phyloP scores from a whole-genome alignment of 1,140 invertebrate genomes.

The Coelopa frigida region DNA sequence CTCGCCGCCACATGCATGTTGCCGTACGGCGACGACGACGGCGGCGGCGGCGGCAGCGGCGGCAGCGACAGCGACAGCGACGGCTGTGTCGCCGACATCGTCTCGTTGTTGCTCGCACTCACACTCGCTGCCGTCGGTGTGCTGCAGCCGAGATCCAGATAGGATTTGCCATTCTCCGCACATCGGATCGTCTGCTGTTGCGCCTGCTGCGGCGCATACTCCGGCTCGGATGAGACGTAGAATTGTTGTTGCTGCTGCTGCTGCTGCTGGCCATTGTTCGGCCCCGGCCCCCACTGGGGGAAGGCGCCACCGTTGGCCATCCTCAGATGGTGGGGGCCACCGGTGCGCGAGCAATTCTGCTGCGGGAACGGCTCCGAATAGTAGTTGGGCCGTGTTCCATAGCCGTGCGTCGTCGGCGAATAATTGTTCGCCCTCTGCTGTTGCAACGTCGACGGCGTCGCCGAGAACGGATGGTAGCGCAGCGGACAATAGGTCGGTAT shows the following conservation, averaged over 20 bases:
- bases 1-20: constrained; percentile 3
- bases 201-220: constrained; percentile 11
- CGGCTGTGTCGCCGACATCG: background rate
- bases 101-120: background rate
- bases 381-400: constrained; percentile 37
- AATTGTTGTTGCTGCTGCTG: constrained; percentile 28
- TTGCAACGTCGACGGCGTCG: constrained; percentile 13
- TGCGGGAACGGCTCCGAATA: constrained; percentile 44
- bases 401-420: constrained; percentile 21
- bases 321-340: constrained; percentile 32
- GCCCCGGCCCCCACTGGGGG: constrained; percentile 27
- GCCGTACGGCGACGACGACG: constrained; percentile 5
- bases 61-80: constrained; percentile 6
- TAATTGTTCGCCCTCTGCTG: constrained; percentile 21
- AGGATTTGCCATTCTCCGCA: constrained; percentile 85
- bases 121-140: constrained; percentile 37
- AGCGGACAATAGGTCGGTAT: constrained; percentile 43
- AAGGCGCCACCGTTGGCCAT: constrained; percentile 24
- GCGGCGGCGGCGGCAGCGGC: constrained; percentile 8
- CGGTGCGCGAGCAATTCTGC: constrained; percentile 43
- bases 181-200: constrained; percentile 74
- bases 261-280: constrained; percentile 10
- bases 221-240: constrained; percentile 17
- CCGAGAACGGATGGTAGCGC: constrained; percentile 34
- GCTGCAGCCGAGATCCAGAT: constrained; percentile 73